These are phyloP conservation scores for Zonitis immaculata DNA, from an alignment of 2,888 invertebrate genomes.

Conservation along the genomic window DNA sequence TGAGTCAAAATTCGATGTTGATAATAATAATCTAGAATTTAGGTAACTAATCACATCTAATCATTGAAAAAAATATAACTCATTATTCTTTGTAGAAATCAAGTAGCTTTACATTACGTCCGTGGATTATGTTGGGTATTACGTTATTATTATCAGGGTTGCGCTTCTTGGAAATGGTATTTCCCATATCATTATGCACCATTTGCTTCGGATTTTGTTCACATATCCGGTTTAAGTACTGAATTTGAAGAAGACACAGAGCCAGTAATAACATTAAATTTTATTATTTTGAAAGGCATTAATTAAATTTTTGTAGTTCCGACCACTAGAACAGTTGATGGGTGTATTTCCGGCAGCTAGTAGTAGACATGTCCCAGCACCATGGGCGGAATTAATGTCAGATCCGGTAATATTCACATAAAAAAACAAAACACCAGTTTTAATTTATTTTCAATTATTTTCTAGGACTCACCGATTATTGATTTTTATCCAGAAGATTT, in stretches of 20 bases:
- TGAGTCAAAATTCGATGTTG: conserved; percentile 87
- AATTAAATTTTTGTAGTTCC: conserved; percentile 65
- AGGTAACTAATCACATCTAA: conserved; percentile 51
- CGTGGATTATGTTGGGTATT: conserved; percentile 97
- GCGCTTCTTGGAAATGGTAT: conserved; percentile 99
- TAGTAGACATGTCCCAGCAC: conserved; percentile 84
- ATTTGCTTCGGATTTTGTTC: conserved; percentile 97
- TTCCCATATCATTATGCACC: conserved; percentile 99
- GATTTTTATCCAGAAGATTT: conserved; percentile 99
- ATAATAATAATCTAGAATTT: conserved; percentile 71
- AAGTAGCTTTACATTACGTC: conserved; percentile 92
- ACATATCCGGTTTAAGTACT: conserved; percentile 79
- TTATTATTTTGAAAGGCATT: too few species aligned
- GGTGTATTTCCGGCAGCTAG: conserved; percentile 99
- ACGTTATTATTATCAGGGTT: conserved; percentile 98
- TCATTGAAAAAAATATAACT: background rate
- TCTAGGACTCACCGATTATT: conserved; percentile 86
- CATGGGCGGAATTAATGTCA: conserved; percentile 92
- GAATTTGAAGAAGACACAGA: conserved; percentile 83
- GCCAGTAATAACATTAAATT: conserved; percentile 66
- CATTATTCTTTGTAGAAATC: conserved; percentile 53
- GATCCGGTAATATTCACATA: conserved; percentile 61
- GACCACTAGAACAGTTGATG: conserved; percentile 98
- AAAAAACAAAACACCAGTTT: background rate
- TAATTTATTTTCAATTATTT: too few species aligned